A percentile compares a stretch with the other conserved stretches of the same genome.
phyloP scores from a whole-genome alignment of 2,888 invertebrate genomes.

The Epinotia brunnichana region DNA sequence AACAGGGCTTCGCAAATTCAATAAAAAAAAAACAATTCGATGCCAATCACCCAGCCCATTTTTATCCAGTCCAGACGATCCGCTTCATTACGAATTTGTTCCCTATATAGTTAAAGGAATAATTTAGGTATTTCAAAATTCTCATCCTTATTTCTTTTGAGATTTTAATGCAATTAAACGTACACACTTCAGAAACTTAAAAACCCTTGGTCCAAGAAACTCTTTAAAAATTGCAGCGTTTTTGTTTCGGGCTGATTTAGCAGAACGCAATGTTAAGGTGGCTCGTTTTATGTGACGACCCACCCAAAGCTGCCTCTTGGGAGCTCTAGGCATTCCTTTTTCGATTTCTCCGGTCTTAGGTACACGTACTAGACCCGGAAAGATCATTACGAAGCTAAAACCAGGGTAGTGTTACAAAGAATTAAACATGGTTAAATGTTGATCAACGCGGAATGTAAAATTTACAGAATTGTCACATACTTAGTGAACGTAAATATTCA shows the following conservation, averaged over 20 bases:
- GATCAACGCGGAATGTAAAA: too few species aligned
- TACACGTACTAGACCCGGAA: background rate
- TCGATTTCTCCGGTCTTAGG: constrained; percentile 13
- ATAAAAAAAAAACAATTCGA: background rate
- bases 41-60: background rate
- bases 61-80: background rate
- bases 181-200: too few species aligned
- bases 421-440: too few species aligned
- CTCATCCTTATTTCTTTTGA: background rate
- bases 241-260: constrained; percentile 31
- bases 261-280: constrained; percentile 29
- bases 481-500: too few species aligned
- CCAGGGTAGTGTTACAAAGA: background rate
- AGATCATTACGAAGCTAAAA: background rate
- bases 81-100: too few species aligned
- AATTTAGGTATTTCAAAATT: too few species aligned
- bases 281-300: constrained; percentile 36
- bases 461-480: too few species aligned
- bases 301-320: constrained; percentile 36
- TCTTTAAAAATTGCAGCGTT: constrained; percentile 16
- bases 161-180: background rate
- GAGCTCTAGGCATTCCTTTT: constrained; percentile 33
- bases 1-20: too few species aligned
- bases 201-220: background rate
- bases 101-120: too few species aligned